phyloP scores from a whole-genome alignment of 2,888 invertebrate genomes.

The Drosophila suboccidentalis region DNA sequence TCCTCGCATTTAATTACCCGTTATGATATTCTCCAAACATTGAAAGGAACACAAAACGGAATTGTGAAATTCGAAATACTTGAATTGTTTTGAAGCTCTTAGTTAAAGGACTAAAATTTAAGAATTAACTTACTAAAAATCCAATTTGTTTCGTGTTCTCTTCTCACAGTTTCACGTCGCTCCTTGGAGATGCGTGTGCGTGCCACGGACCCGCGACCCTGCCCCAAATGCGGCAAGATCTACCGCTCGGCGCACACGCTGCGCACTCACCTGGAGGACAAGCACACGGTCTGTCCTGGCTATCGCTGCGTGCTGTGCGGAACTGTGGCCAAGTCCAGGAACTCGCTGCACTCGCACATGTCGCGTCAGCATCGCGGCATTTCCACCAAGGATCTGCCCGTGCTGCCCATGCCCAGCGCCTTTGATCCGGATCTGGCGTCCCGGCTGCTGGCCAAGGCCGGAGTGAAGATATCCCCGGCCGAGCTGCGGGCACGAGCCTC shows the following conservation, averaged over 20 bases:
- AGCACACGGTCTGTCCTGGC: constrained; percentile 96
- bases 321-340: constrained; percentile 96
- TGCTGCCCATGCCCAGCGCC: constrained; percentile 96
- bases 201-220: constrained; percentile 96
- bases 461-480: constrained; percentile 94
- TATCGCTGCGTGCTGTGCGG: constrained; percentile 96
- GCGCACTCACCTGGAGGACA: constrained; percentile 96
- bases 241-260: constrained; percentile 96
- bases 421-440: constrained; percentile 96
- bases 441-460: constrained; percentile 94
- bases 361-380: constrained; percentile 96
- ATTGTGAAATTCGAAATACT: background rate
- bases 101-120: background rate
- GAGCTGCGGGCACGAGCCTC: constrained; percentile 94
- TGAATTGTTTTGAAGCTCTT: constrained; percentile 16
- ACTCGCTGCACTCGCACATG: constrained; percentile 97
- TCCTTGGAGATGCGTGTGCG: constrained; percentile 95
- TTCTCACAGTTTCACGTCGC: constrained; percentile 89
- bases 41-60: background rate
- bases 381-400: constrained; percentile 96
- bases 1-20: too few species aligned
- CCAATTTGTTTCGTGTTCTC: background rate
- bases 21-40: too few species aligned
- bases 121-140: background rate
- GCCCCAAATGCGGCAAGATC: constrained; percentile 97